These are phyloP conservation scores for Oxyruncus cristatus DNA, from an alignment of 2,113 vertebrate genomes.

Conservation along the genomic window DNA sequence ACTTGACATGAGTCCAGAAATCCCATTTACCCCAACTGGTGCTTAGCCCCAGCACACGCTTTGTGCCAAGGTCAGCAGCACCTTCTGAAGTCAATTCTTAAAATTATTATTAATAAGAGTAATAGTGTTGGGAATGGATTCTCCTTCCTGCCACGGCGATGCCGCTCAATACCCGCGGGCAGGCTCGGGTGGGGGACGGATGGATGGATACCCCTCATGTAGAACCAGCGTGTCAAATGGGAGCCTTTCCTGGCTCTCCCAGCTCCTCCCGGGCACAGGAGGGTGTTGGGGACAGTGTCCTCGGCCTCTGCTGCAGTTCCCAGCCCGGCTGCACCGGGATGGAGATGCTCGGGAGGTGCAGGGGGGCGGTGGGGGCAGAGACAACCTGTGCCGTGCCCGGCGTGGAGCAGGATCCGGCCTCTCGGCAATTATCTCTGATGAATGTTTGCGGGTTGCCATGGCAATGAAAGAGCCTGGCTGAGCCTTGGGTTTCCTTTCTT, in stretches of 20 bases:
- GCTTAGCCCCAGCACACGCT: not conserved
- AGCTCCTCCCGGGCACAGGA: not conserved
- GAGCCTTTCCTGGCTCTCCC: not conserved
- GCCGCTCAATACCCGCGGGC: not conserved
- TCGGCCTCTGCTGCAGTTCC: not conserved
- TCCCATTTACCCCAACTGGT: constrained; percentile 36
- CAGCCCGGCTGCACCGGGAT: not conserved
- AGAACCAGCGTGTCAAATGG: not conserved
- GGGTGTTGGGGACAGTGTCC: accelerated
- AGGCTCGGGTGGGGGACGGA: not conserved
- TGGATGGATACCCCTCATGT: not conserved
- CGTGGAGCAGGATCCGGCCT: not conserved
- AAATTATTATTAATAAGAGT: not conserved
- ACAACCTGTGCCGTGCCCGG: not conserved
- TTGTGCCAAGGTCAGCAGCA: constrained; percentile 2
- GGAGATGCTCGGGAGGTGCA: not conserved
- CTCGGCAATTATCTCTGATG: not conserved
- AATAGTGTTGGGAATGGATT: not conserved
- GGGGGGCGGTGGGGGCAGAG: not conserved
- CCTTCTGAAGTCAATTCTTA: not conserved
- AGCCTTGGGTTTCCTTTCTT: constrained; percentile 30
- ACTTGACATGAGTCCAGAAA: constrained; percentile 44
- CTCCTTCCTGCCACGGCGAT: not conserved
- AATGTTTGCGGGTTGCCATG: constrained; percentile 67
- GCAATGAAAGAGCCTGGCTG: constrained; percentile 35